Percentiles rank a stretch among this genome's conserved stretches.
phyloP scores from a whole-genome alignment of 2,888 invertebrate genomes.

The Palloptera scutellata region DNA sequence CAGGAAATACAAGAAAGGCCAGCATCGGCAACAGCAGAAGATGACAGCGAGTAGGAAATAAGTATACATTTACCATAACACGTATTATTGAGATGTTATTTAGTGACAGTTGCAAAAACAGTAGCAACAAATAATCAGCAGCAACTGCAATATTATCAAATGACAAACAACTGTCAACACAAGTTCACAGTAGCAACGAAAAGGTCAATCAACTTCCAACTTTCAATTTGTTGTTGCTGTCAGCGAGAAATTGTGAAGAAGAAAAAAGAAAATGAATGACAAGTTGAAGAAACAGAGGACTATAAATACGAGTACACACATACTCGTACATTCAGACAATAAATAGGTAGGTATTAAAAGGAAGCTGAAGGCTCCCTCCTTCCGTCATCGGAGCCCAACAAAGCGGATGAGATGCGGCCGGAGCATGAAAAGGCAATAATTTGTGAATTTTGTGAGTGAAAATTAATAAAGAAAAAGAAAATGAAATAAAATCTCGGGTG shows the following conservation, averaged over 20 bases:
- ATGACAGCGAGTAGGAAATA: too few species aligned
- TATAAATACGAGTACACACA: too few species aligned
- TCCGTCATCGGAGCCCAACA: too few species aligned
- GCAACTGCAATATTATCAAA: background rate
- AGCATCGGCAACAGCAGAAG: background rate
- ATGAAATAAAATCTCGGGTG: background rate
- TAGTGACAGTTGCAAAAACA: too few species aligned
- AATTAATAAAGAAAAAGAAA: background rate
- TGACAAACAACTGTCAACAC: background rate
- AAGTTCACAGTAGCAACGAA: background rate
- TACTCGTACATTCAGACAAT: too few species aligned
- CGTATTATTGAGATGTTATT: too few species aligned
- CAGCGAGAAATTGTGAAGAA: background rate
- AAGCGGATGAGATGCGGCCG: too few species aligned
- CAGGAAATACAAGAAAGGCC: background rate
- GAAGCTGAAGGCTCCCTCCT: too few species aligned
- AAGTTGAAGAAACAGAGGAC: background rate
- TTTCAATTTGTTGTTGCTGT: background rate
- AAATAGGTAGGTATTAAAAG: too few species aligned
- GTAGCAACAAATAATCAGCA: too few species aligned
- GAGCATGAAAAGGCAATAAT: too few species aligned
- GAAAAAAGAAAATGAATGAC: background rate
- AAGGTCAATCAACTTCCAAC: conserved; percentile 9
- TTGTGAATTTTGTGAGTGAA: background rate
- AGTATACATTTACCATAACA: too few species aligned